These are phyloP conservation scores for Megalops atlanticus DNA, from an alignment of 2,113 vertebrate species.

Conservation along the genomic window DNA sequence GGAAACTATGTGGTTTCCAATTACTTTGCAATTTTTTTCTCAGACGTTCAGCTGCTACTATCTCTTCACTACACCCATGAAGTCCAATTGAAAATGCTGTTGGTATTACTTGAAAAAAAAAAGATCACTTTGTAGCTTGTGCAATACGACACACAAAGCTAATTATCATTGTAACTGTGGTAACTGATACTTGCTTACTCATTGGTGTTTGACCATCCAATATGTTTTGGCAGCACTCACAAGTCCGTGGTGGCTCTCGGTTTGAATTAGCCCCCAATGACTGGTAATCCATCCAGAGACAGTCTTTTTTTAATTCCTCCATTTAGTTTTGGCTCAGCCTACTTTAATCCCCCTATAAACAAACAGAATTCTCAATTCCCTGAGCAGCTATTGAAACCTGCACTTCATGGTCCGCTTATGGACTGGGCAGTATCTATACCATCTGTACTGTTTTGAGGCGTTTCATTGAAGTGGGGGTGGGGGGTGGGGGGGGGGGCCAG, in stretches of 20 bases:
- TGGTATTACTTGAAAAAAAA: neutral
- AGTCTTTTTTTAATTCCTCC: neutral
- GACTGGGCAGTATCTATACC: neutral
- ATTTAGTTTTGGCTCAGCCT: conserved; percentile 23
- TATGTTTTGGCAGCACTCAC: neutral
- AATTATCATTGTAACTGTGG: conserved; percentile 6
- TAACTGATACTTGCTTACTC: neutral
- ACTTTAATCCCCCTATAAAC: conserved; percentile 24
- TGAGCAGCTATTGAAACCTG: conserved; percentile 13
- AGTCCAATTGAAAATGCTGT: neutral
- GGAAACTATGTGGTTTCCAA: neutral
- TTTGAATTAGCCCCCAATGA: neutral
- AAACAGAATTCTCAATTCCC: conserved; percentile 16
- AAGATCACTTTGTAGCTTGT: neutral
- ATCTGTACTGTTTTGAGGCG: conserved; percentile 20
- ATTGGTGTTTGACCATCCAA: conserved; percentile 3
- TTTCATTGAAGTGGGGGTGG: neutral
- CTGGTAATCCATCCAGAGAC: conserved; percentile 13
- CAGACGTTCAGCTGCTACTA: neutral
- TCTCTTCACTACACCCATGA: conserved; percentile 1
- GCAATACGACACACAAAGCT: neutral
- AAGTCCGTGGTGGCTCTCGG: conserved; percentile 4
- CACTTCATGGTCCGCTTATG: conserved; percentile 12
- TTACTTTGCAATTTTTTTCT: neutral
- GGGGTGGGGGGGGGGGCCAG: neutral